phyloP scores from a whole-genome alignment of 2,113 vertebrate species.

The Nesogale talazaci region DNA sequence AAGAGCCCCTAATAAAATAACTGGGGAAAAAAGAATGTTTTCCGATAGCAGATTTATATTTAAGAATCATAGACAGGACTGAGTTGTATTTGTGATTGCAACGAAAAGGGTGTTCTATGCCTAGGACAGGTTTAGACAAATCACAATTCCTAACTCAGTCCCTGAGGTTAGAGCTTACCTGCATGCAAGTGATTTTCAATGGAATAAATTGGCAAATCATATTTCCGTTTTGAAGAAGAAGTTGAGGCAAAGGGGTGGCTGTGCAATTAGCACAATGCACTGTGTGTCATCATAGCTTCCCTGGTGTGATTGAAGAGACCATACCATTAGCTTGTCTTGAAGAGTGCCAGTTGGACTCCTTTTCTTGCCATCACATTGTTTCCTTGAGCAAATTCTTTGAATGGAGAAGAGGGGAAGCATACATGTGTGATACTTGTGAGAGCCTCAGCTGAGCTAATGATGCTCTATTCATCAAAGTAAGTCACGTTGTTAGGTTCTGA shows the following conservation, averaged over 20 bases:
- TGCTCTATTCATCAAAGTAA: not conserved
- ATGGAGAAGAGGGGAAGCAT: too few species aligned
- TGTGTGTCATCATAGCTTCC: not conserved
- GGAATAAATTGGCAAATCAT: not conserved
- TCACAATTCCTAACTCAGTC: not conserved
- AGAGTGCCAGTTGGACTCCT: not conserved
- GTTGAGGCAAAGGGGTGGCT: not conserved
- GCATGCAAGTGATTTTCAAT: not conserved
- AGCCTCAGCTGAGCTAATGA: not conserved
- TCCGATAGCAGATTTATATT: not conserved
- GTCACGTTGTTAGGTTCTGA: too few species aligned
- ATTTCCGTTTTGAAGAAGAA: not conserved
- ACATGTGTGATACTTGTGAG: not conserved
- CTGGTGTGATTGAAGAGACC: not conserved
- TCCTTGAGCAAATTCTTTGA: not conserved
- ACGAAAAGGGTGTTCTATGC: not conserved
- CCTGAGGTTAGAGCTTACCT: not conserved
- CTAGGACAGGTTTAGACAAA: not conserved
- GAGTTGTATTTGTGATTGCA: not conserved
- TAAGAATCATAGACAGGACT: not conserved
- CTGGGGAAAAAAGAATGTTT: not conserved
- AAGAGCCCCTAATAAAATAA: too few species aligned
- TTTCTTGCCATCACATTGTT: not conserved
- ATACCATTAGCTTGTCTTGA: not conserved
- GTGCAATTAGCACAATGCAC: not conserved